These are phyloP conservation scores for Choristoneura rosaceana DNA, from an alignment of 2,888 invertebrate species.

Conservation along the genomic window DNA sequence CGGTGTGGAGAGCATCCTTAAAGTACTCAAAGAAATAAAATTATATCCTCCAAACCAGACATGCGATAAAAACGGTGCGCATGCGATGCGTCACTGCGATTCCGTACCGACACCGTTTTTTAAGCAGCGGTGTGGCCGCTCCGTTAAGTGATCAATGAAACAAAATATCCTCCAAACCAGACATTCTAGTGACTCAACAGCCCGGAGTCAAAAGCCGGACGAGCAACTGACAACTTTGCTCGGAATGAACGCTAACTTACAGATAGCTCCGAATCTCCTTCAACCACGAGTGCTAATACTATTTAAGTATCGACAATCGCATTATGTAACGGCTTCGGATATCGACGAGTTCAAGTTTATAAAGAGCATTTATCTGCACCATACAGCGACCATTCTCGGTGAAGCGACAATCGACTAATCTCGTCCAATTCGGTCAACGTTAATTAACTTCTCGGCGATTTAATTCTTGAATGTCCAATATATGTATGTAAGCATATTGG, in stretches of 20 bases:
- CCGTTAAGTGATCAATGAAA: neutral
- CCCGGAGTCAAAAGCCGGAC: slow-evolving; percentile 45
- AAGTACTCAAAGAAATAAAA: too few species aligned
- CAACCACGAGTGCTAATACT: slow-evolving; percentile 57
- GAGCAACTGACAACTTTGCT: slow-evolving; percentile 57
- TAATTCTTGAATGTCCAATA: neutral
- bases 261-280: slow-evolving; percentile 54
- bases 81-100: too few species aligned
- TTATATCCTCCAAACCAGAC: too few species aligned
- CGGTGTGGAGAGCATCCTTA: too few species aligned
- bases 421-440: slow-evolving; percentile 2
- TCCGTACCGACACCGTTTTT: too few species aligned
- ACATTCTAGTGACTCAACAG: neutral
- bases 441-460: slow-evolving; percentile 4
- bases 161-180: neutral
- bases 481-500: neutral
- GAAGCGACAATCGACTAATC: slow-evolving; percentile 12
- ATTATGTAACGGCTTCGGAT: slow-evolving; percentile 46
- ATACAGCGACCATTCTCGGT: slow-evolving; percentile 11
- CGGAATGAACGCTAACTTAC: slow-evolving; percentile 54
- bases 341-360: slow-evolving; percentile 25
- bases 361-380: slow-evolving; percentile 17
- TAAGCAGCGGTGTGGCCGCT: too few species aligned
- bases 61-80: too few species aligned
- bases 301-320: slow-evolving; percentile 57